phyloP scores from a whole-genome alignment of 2,113 vertebrate species.

The Tretioscincus oriximinensis region DNA sequence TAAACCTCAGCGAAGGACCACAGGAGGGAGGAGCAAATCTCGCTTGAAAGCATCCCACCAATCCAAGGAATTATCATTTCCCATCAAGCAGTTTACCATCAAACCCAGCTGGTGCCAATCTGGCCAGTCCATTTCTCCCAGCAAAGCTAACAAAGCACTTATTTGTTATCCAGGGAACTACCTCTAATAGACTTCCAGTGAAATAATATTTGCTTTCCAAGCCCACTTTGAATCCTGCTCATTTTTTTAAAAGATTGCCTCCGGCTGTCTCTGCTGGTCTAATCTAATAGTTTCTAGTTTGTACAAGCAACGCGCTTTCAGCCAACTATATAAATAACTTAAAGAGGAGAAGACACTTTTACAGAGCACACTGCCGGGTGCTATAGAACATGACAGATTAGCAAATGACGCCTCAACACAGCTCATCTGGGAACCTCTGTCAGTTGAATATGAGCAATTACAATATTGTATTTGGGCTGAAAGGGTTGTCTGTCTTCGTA shows the following conservation, averaged over 20 bases:
- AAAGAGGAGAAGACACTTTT: conserved; percentile 76
- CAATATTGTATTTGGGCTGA: conserved; percentile 74
- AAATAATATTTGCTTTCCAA: conserved; percentile 85
- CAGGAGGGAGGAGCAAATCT: conserved; percentile 46
- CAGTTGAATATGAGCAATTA: conserved; percentile 73
- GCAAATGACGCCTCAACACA: conserved; percentile 67
- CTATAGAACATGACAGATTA: conserved; percentile 80
- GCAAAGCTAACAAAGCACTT: conserved; percentile 82
- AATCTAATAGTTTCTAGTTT: conserved; percentile 88
- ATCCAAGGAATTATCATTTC: conserved; percentile 67
- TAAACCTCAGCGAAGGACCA: conserved; percentile 50
- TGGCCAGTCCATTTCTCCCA: conserved; percentile 68
- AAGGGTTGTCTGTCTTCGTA: conserved; percentile 70
- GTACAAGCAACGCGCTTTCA: conserved; percentile 83
- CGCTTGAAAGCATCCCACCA: conserved; percentile 43
- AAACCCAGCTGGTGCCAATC: conserved; percentile 76
- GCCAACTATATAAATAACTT: conserved; percentile 83
- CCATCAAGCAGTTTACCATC: conserved; percentile 67
- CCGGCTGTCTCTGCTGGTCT: conserved; percentile 81
- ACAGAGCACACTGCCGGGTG: conserved; percentile 59
- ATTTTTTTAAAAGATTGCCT: conserved; percentile 85
- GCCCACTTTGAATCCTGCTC: conserved; percentile 83
- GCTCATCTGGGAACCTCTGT: conserved; percentile 73
- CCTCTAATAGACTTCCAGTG: conserved; percentile 81
- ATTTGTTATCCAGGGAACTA: conserved; percentile 75